Percentiles rank a stretch among this genome's conserved stretches.
Evolutionary conservation across 2,797 vertebrate genomes (phyloP).

Genomic region (Acanthurus tractus): DNA sequence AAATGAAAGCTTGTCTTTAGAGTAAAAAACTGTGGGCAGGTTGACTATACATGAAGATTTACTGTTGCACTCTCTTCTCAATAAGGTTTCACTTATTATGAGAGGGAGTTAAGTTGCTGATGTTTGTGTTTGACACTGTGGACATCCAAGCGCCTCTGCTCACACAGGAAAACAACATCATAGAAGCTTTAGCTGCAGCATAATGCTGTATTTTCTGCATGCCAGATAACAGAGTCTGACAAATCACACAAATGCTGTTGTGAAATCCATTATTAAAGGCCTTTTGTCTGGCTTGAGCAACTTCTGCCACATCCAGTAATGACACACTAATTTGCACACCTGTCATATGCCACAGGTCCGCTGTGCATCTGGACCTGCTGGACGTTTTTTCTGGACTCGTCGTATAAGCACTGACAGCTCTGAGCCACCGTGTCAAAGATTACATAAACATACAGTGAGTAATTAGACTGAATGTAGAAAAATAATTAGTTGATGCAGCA

Average conservation of each 20-base stretch:
- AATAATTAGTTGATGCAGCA: constrained; percentile 22
- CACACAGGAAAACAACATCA: constrained; percentile 3
- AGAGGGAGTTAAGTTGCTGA: constrained; percentile 22
- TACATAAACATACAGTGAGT: constrained; percentile 34
- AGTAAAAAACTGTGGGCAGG: constrained; percentile 18
- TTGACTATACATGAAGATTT: constrained; percentile 3
- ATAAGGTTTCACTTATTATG: constrained; percentile 19
- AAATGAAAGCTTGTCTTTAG: constrained; percentile 34
- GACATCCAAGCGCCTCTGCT: not conserved
- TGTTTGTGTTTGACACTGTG: constrained; percentile 21
- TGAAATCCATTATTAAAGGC: constrained; percentile 40
- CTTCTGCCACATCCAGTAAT: constrained; percentile 41
- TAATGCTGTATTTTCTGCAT: constrained; percentile 1
- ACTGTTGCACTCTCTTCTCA: constrained; percentile 6
- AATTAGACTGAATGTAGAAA: constrained; percentile 43
- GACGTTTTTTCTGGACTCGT: constrained; percentile 18
- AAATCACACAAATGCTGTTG: constrained; percentile 29
- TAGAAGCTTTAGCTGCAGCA: constrained; percentile 25
- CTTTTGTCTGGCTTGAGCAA: constrained; percentile 37
- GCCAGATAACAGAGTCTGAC: constrained; percentile 40
- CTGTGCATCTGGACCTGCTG: constrained; percentile 38
- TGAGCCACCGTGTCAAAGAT: constrained; percentile 33
- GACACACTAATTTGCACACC: constrained; percentile 37
- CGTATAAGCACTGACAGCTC: not conserved
- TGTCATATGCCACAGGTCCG: constrained; percentile 35